Evolutionary conservation across 2,113 vertebrate genomes (phyloP), one percentile per base, ranked within the genome.

Genomic region (Ammodytes dubius): DNA sequence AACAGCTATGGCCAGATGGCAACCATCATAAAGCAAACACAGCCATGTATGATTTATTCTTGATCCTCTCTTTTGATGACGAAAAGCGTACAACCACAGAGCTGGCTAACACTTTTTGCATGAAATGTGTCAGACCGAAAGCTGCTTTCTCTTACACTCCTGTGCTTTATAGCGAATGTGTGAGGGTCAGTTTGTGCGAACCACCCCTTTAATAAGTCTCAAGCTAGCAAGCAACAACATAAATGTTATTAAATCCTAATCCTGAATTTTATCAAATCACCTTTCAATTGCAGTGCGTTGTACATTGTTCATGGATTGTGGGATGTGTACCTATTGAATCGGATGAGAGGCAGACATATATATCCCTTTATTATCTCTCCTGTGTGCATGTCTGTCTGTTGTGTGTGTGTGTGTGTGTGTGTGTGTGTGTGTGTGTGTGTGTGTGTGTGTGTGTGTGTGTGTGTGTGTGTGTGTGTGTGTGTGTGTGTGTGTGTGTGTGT

Each of bases 1-100:
- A 68, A 77, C 71, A 56, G 14, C 50, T 54, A 79, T 7, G 69
- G 54, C 74, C 49, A 58, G 61, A 59, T 73, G 72, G 81, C 40
- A 49, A 37, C 53, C 14, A 74, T 42, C 45, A 40, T 42, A 47
- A 67, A 73, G 67, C 67, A 67, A 86, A 72, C 39, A 74, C 37
- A 10, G 11, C 8, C 13, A n/a, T 17, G 68, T 3, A 9, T 27
- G 12, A 43, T 58, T 64, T 67, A 59, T 50, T 58, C 43, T 45
- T 70, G 11, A 58, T 50, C 66, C 4, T 76, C 15, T 15, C 19
- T 59, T 52, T 14, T 40, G 27, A 74, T 56, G 35, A 8, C 27
- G 7, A 72, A 60, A 19, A 49, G 13, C 3, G 4, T 27, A 57
- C 2, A 74, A 53, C 49, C 17, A 50, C 15, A 39, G 14, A 49